Evolutionary conservation across 2,888 invertebrate genomes (phyloP).

Genomic region (Empis stercorea): DNA sequence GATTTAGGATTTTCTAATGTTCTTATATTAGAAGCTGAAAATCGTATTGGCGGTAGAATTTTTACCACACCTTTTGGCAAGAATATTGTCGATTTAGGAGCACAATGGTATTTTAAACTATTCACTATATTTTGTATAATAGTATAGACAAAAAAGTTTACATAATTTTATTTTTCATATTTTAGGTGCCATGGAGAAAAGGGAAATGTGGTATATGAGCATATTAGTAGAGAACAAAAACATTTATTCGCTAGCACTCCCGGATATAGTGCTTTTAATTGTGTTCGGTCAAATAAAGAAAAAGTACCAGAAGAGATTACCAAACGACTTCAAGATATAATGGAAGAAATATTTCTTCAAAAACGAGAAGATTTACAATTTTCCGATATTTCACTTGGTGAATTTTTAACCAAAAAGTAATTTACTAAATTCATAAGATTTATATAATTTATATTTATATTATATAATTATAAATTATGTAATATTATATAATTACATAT

Average conservation of each 20-base stretch:
- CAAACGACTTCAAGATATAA: conserved; percentile 27
- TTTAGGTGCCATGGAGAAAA: conserved; percentile 54
- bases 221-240: too few species aligned
- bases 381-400: conserved; percentile 28
- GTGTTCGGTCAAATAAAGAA: conserved; percentile 31
- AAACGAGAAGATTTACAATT: conserved; percentile 24
- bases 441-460: too few species aligned
- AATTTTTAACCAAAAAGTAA: conserved; percentile 25
- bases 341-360: conserved; percentile 29
- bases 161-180: background rate
- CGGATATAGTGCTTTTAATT: conserved; percentile 23
- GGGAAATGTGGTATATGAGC: conserved; percentile 44
- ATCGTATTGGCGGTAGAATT: conserved; percentile 51
- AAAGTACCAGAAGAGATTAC: conserved; percentile 28
- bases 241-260: too few species aligned
- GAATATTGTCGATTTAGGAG: conserved; percentile 55
- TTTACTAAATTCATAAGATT: too few species aligned
- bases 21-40: conserved; percentile 46
- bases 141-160: too few species aligned
- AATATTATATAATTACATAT: too few species aligned
- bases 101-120: conserved; percentile 51
- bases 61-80: conserved; percentile 41
- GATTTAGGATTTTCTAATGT: conserved; percentile 37
- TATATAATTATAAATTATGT: too few species aligned
- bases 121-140: background rate